Base-by-base conservation (phyloP, 2,797 vertebrate genomes). In the Neosilurus mollespiculum region DNA sequence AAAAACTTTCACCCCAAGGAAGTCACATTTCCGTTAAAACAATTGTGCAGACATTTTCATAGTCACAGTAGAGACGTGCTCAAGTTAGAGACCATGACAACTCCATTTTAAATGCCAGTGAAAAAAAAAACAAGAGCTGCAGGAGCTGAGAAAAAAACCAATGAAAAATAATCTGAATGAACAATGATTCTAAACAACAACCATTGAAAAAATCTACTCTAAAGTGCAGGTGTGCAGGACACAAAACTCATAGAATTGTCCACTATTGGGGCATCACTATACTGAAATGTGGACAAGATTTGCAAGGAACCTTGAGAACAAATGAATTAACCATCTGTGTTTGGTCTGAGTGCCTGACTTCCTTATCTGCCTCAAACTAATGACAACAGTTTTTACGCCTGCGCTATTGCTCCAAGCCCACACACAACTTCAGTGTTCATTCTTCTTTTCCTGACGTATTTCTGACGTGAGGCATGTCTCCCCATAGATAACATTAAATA, bases 1-100 rank as follows among this genome's bases (percentile, higher is more conserved):
- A 84, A 82, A 84, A 49, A 59, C 83, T 78, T 82, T 79, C 66
- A 64, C 56, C 77, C 85, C 61, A 30, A 75, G 80, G 80, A 49
- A 58, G 77, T 81, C 70, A 69, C 72, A 67, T 77, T 85, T 85
- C 58, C 14, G 18, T 64, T 80, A n/a, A 20, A 76, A 80, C 56
- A 61, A 51, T 54, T 59, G 61, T 53, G 16, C 49, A 66, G 75
- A 30, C 59, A 49, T 70, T 71, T 51, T 56, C 76, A 83, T 49
- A 43, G 72, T 78, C 83, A 80, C 65, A 64, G 18, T 65, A 59
- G 75, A 69, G 54, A 61, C 58, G 4, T 65, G 77, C 4, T 65
- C 24, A 11, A 65, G 43, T 65, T 26, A 7, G 37, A 65, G 43
- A 65, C 77, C 77, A 78, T 78, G 77, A 78, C 77, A 78, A 78